A percentile compares a stretch with the other conserved stretches of the same genome.
Conservation (phyloP, 2,797 vertebrate genomes). For the Benthosema pterotum region DNA sequence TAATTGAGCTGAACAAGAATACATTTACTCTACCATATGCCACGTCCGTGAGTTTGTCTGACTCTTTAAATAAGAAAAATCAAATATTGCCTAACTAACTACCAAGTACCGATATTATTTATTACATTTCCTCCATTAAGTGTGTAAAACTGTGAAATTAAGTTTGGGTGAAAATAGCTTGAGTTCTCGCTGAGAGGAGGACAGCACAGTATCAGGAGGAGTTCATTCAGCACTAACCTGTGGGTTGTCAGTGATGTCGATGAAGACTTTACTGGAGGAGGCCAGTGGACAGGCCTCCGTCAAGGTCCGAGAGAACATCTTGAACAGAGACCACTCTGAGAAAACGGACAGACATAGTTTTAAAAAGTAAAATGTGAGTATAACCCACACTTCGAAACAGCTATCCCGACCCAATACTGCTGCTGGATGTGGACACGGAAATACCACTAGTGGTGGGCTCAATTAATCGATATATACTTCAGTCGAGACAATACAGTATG, state of each 20-base stretch:
- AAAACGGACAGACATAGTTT: conserved; percentile 8
- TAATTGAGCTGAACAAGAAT: too few relatives aligned
- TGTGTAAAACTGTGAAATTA: too few relatives aligned
- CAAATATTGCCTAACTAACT: not conserved
- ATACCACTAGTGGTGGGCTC: too few relatives aligned
- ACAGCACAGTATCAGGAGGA: not conserved
- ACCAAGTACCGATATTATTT: not conserved
- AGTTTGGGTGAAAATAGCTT: too few relatives aligned
- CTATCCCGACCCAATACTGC: not conserved
- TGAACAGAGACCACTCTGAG: conserved; percentile 97
- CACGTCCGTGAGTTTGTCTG: too few relatives aligned
- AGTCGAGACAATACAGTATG: too few relatives aligned
- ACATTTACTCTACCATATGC: too few relatives aligned
- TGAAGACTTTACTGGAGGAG: conserved; percentile 91
- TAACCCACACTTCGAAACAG: not conserved
- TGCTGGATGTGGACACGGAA: not conserved
- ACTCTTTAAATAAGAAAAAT: too few relatives aligned
- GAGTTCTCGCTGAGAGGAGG: not conserved
- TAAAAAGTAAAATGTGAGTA: not conserved
- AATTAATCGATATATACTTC: too few relatives aligned
- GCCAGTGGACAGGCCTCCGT: conserved; percentile 94
- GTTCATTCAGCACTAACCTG: conserved; percentile 76
- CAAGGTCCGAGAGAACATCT: conserved; percentile 96
- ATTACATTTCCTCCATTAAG: too few relatives aligned
- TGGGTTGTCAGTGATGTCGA: conserved; percentile 88